Conservation (phyloP, 2,888 invertebrate genomes). For the Scaptodrosophila latifasciaeformis region DNA sequence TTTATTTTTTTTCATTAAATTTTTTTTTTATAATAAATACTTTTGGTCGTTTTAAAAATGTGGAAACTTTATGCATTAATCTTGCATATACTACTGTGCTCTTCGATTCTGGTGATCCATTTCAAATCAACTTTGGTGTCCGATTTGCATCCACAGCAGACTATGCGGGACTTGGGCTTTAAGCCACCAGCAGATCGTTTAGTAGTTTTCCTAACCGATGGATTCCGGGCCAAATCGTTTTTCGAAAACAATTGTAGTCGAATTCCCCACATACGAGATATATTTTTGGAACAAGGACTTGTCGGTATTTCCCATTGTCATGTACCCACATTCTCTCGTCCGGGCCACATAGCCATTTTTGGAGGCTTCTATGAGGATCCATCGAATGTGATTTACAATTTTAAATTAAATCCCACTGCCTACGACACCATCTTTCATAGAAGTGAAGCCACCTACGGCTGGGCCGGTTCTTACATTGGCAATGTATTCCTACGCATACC, state of each 20-base stretch:
- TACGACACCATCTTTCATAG: conserved; percentile 98
- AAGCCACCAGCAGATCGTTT: conserved; percentile 81
- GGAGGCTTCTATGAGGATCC: conserved; percentile 96
- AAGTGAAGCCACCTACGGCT: conserved; percentile 88
- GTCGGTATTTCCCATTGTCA: conserved; percentile 89
- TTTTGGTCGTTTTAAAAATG: conserved; percentile 49
- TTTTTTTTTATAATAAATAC: too few species aligned
- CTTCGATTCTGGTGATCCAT: conserved; percentile 92
- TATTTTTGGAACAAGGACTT: conserved; percentile 58
- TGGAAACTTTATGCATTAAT: conserved; percentile 75
- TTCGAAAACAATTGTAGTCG: conserved; percentile 72
- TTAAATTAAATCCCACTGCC: conserved; percentile 95
- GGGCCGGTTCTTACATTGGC: conserved; percentile 96
- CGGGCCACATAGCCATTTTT: conserved; percentile 96
- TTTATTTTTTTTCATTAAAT: too few species aligned
- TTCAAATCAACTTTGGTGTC: conserved; percentile 90
- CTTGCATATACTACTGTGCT: conserved; percentile 85
- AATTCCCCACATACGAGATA: conserved; percentile 53
- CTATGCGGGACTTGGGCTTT: conserved; percentile 19
- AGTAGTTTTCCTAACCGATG: conserved; percentile 94
- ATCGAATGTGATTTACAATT: conserved; percentile 93
- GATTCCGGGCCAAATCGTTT: conserved; percentile 91
- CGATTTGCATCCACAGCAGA: conserved; percentile 42
- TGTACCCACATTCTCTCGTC: conserved; percentile 97
- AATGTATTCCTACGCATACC: conserved; percentile 87